These are phyloP conservation scores for Panulirus ornatus DNA, from an alignment of 1,140 invertebrate species.

Conservation along the genomic window DNA sequence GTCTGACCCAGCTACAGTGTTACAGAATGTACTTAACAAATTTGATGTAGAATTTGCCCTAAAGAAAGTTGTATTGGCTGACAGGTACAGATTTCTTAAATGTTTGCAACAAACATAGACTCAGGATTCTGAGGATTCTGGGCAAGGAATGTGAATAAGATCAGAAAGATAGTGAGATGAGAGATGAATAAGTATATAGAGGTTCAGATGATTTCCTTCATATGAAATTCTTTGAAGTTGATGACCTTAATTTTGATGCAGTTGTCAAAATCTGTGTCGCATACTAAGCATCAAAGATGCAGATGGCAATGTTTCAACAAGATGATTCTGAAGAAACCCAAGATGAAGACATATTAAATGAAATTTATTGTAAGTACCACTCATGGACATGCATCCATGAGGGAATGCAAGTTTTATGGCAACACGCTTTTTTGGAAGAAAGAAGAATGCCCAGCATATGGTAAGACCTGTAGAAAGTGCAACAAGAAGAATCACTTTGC, in stretches of 20 bases:
- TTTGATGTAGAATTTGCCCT: background rate
- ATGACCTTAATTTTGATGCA: background rate
- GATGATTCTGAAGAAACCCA: background rate
- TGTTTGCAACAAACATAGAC: background rate
- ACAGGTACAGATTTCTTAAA: background rate
- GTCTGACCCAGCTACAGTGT: background rate
- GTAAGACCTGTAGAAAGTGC: background rate
- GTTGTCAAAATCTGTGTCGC: background rate
- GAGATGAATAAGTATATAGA: background rate
- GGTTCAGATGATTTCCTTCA: no score
- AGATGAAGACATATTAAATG: background rate
- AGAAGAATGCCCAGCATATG: slow-evolving; percentile 6
- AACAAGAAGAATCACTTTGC: background rate
- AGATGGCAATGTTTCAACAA: background rate
- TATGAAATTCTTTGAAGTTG: no score
- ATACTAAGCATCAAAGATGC: background rate
- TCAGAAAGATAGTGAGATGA: background rate
- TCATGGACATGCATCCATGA: no score
- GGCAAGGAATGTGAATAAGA: slow-evolving; percentile 1
- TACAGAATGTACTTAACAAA: no score
- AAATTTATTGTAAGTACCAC: no score
- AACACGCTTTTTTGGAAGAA: background rate
- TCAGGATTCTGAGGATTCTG: background rate
- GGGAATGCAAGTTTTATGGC: background rate
- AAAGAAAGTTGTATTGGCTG: background rate